Percentiles rank a stretch among this genome's conserved stretches.
Evolutionary conservation across 2,113 vertebrate species (phyloP).

Genomic region (Cygnus atratus): DNA sequence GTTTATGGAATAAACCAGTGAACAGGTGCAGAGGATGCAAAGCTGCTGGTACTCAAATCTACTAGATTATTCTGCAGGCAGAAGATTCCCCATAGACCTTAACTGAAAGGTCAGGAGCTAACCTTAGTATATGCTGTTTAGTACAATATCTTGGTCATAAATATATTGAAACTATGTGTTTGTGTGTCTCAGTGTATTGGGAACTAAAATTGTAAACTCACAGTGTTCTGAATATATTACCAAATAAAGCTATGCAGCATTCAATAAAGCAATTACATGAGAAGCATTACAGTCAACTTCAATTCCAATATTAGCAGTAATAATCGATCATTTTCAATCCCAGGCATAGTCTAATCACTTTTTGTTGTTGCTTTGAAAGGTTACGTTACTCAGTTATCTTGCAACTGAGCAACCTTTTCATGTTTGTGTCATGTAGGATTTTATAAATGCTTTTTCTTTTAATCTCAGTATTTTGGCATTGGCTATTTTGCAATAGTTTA

Average conservation of each 20-base stretch:
- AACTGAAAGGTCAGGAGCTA: constrained; percentile 54
- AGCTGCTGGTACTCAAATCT: constrained; percentile 19
- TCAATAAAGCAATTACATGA: constrained; percentile 51
- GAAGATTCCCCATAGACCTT: constrained; percentile 6
- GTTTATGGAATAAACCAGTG: constrained; percentile 39
- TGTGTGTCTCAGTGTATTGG: background rate
- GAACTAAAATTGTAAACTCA: background rate
- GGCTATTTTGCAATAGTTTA: background rate
- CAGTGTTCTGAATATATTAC: background rate
- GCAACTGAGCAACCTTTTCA: constrained; percentile 36
- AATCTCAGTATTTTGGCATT: background rate
- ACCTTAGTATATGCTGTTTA: constrained; percentile 29
- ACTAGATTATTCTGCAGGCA: constrained; percentile 9
- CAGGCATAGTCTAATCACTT: constrained; percentile 32
- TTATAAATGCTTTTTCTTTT: constrained; percentile 38
- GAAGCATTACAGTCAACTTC: constrained; percentile 33
- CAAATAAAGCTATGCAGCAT: background rate
- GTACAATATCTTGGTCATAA: constrained; percentile 7
- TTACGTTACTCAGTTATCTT: constrained; percentile 58
- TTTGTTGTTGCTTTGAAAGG: constrained; percentile 50
- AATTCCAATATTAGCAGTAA: background rate
- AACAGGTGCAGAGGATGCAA: constrained; percentile 58
- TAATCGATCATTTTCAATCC: constrained; percentile 46
- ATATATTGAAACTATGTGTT: background rate
- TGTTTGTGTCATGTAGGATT: constrained; percentile 22